Conservation (phyloP, 2,888 invertebrate species). For the Cryptocheilus praepositus region DNA sequence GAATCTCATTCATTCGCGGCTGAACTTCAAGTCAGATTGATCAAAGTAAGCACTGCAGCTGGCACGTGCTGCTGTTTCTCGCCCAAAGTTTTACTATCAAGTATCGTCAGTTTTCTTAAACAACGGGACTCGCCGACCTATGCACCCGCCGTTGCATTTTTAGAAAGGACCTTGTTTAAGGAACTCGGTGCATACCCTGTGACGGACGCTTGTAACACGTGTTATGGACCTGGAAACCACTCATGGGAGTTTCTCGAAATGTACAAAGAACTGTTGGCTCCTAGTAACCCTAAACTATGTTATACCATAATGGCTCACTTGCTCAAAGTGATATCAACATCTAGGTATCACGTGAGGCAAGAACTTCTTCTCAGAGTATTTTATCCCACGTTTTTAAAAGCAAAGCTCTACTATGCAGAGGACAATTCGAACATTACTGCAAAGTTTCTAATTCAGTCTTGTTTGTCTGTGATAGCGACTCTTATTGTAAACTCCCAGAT, state of each 20-base stretch:
- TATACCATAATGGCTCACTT: constrained; percentile 79
- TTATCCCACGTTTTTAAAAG: constrained; percentile 79
- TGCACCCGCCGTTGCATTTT: constrained; percentile 75
- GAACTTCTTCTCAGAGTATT: constrained; percentile 79
- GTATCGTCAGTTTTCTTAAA: constrained; percentile 76
- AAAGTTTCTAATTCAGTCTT: constrained; percentile 79
- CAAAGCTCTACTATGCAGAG: constrained; percentile 75
- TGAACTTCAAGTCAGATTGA: constrained; percentile 75
- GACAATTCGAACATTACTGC: constrained; percentile 76
- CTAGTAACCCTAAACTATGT: constrained; percentile 77
- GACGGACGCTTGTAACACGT: constrained; percentile 71
- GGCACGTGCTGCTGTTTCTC: constrained; percentile 82
- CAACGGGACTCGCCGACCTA: constrained; percentile 60
- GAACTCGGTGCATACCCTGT: constrained; percentile 77
- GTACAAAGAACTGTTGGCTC: constrained; percentile 78
- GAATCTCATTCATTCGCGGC: constrained; percentile 74
- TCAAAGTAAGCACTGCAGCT: constrained; percentile 77
- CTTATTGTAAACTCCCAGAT: constrained; percentile 77
- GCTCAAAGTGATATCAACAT: constrained; percentile 78
- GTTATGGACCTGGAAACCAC: constrained; percentile 60
- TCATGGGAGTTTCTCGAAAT: constrained; percentile 79
- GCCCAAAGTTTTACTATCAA: constrained; percentile 76
- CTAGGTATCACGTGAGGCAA: constrained; percentile 77
- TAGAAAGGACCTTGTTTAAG: constrained; percentile 79
- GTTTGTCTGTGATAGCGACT: constrained; percentile 79